Evolutionary conservation across 2,888 invertebrate species (phyloP).

Genomic region (Tiliacea citrago): DNA sequence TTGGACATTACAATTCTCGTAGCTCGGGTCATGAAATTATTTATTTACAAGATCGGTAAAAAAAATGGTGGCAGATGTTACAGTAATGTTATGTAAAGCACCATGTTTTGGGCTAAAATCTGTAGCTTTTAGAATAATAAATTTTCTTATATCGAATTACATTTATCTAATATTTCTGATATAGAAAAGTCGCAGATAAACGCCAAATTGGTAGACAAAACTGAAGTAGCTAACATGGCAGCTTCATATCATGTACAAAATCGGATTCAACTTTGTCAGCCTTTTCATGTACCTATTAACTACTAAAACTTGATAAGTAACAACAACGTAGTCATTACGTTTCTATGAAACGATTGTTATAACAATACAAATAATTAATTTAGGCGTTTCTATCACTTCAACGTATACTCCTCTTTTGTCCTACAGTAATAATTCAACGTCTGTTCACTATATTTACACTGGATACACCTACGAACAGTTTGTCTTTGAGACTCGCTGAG

Average conservation of each 20-base stretch:
- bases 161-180: slow-evolving; percentile 64
- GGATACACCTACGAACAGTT: slow-evolving; percentile 71
- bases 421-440: slow-evolving; percentile 67
- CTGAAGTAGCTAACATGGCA: slow-evolving; percentile 75
- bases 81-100: slow-evolving; percentile 59
- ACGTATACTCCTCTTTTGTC: slow-evolving; percentile 86
- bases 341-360: slow-evolving; percentile 89
- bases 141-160: slow-evolving; percentile 52
- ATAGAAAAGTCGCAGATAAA: slow-evolving; percentile 67
- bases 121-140: slow-evolving; percentile 52
- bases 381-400: slow-evolving; percentile 89
- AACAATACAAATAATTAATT: slow-evolving; percentile 86
- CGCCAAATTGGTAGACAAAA: slow-evolving; percentile 66
- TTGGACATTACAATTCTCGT: slow-evolving; percentile 76
- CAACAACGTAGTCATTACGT: slow-evolving; percentile 86
- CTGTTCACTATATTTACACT: slow-evolving; percentile 78
- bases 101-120: slow-evolving; percentile 61
- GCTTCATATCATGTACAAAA: slow-evolving; percentile 79
- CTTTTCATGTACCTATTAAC: slow-evolving; percentile 88
- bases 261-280: slow-evolving; percentile 87
- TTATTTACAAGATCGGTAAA: slow-evolving; percentile 61
- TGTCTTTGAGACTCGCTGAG: slow-evolving; percentile 85
- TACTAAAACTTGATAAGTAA: slow-evolving; percentile 88
- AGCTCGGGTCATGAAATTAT: slow-evolving; percentile 61
- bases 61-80: slow-evolving; percentile 36